These are phyloP conservation scores for Nyctalus aviator DNA, from an alignment of 2,797 vertebrate genomes.

Conservation along the genomic window DNA sequence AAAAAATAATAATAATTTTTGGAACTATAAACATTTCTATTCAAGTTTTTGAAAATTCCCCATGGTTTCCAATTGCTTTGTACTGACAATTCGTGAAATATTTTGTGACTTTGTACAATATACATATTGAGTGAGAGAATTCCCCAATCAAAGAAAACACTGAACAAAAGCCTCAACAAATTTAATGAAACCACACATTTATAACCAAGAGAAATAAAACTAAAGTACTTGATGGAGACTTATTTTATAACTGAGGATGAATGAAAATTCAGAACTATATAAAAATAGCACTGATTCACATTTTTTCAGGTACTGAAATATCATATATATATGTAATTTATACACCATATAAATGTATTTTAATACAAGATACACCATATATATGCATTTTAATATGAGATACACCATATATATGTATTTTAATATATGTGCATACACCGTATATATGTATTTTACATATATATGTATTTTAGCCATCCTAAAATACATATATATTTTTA, in stretches of 20 bases:
- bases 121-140: background rate
- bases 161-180: constrained; percentile 21
- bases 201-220: constrained; percentile 2
- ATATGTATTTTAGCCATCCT: too few relatives aligned
- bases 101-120: constrained; percentile 2
- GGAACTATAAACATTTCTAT: background rate
- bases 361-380: too few relatives aligned
- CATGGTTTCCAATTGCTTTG: constrained; percentile 27
- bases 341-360: too few relatives aligned
- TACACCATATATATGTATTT: too few relatives aligned
- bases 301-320: background rate
- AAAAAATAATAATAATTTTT: constrained; percentile 5
- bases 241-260: constrained; percentile 24
- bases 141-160: background rate
- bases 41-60: background rate
- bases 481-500: too few relatives aligned
- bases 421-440: background rate
- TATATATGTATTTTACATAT: too few relatives aligned
- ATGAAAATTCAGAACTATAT: constrained; percentile 34
- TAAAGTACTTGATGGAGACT: constrained; percentile 48
- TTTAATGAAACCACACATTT: constrained; percentile 19
- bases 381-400: too few relatives aligned
- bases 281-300: background rate
- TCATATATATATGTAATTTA: too few relatives aligned
- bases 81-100: background rate